Conservation (phyloP, 2,888 invertebrate species). For the Monopis laevigella region DNA sequence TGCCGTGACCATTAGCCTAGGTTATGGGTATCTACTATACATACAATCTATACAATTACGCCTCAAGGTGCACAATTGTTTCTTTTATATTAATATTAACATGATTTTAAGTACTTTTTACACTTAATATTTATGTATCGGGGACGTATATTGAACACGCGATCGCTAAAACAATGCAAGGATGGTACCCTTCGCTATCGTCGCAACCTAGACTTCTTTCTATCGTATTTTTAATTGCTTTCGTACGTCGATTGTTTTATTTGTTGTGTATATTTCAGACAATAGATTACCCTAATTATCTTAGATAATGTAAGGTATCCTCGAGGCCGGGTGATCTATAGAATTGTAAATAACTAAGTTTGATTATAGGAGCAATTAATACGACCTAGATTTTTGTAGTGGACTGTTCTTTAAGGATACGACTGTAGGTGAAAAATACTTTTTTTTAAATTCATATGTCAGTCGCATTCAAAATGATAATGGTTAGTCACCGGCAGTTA, state of each 20-base stretch:
- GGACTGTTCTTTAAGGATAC: too few relatives aligned
- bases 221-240: slow-evolving; percentile 48
- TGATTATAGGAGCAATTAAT: too few relatives aligned
- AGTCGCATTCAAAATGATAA: too few relatives aligned
- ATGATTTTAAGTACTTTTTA: slow-evolving; percentile 37
- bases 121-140: slow-evolving; percentile 55
- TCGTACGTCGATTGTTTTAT: slow-evolving; percentile 47
- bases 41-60: not conserved
- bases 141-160: slow-evolving; percentile 61
- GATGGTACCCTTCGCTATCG: slow-evolving; percentile 33
- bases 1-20: too few relatives aligned
- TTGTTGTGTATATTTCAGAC: slow-evolving; percentile 45
- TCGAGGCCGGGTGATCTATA: slow-evolving; percentile 64
- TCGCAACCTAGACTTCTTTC: slow-evolving; percentile 60
- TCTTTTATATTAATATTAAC: slow-evolving; percentile 37
- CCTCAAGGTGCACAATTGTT: not conserved
- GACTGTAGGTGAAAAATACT: too few relatives aligned
- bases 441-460: too few relatives aligned
- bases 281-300: slow-evolving; percentile 56
- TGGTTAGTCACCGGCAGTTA: too few relatives aligned
- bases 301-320: slow-evolving; percentile 46
- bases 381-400: slow-evolving; percentile 63
- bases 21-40: too few relatives aligned
- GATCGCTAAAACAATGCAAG: slow-evolving; percentile 62
- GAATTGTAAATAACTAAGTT: slow-evolving; percentile 22